A percentile compares a stretch with the other conserved stretches of the same genome.
These are phyloP conservation scores for Ianthella basta DNA, from an alignment of 37 sponge, comb jelly and placozoan species.

Conservation along the genomic window DNA sequence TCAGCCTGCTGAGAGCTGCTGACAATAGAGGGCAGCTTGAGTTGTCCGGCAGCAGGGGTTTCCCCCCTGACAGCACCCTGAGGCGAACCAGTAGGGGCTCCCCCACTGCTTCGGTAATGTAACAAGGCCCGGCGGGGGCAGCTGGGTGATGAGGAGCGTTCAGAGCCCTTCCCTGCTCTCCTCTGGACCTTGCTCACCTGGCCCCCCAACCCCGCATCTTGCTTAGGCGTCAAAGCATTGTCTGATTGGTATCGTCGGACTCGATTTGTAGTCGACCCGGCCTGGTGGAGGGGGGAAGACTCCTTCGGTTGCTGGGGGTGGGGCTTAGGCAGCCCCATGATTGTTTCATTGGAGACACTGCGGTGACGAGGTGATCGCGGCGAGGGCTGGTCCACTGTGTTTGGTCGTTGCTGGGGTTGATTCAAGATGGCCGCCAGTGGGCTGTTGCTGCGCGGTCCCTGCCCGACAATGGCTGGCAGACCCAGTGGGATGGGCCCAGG, in stretches of 20 bases:
- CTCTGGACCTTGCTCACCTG: not conserved
- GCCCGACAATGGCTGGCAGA: not conserved
- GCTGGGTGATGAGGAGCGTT: too few relatives aligned
- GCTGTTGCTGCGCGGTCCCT: not conserved
- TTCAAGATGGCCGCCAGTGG: not conserved
- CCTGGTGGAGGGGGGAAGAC: too few relatives aligned
- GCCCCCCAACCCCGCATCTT: not conserved
- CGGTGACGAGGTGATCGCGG: slow-evolving; percentile 6
- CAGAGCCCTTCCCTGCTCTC: not conserved
- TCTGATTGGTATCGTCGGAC: not conserved
- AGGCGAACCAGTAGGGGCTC: not conserved
- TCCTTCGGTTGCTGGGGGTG: too few relatives aligned
- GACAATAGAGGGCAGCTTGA: slow-evolving; percentile 3
- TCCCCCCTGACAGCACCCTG: too few relatives aligned
- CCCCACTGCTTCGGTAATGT: not conserved
- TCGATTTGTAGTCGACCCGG: too few relatives aligned
- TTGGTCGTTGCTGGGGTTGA: not conserved
- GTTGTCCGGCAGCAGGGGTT: not conserved
- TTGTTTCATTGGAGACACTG: slow-evolving; percentile 1
- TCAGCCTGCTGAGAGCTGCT: not conserved
- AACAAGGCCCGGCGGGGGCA: not conserved
- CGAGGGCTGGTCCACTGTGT: not conserved
- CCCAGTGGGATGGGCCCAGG: not conserved
- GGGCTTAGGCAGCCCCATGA: not conserved
- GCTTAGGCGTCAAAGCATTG: not conserved